Evolutionary conservation across 2,888 invertebrate genomes (phyloP).

Genomic region (Drosophila yooni): DNA sequence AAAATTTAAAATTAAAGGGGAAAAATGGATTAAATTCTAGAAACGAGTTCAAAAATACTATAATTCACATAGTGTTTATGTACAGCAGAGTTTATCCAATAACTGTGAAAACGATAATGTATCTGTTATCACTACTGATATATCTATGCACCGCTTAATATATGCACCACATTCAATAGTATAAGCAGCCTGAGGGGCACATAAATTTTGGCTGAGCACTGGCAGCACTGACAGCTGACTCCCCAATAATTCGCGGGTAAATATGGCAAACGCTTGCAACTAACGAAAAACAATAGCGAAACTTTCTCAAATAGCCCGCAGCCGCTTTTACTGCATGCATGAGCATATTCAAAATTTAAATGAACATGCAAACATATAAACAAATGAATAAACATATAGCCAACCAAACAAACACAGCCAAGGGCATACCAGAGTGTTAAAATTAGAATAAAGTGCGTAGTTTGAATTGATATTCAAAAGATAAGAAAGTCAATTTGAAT

Average conservation of each 20-base stretch:
- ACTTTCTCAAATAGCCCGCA: slow-evolving; percentile 64
- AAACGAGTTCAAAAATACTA: not conserved
- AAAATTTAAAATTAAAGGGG: not conserved
- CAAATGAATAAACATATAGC: slow-evolving; percentile 30
- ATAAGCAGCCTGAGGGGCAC: slow-evolving; percentile 50
- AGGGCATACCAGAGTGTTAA: not conserved
- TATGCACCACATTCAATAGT: slow-evolving; percentile 50
- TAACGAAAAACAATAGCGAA: slow-evolving; percentile 44
- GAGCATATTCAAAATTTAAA: slow-evolving; percentile 56
- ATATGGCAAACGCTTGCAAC: slow-evolving; percentile 49
- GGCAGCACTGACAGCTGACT: slow-evolving; percentile 34
- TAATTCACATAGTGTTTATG: not conserved
- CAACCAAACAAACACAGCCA: slow-evolving; percentile 35
- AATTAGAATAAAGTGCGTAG: not conserved
- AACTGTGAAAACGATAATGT: not conserved
- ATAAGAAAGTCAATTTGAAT: slow-evolving; percentile 8
- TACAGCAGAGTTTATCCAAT: not conserved
- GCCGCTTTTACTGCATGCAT: slow-evolving; percentile 42
- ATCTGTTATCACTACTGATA: not conserved
- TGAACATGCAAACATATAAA: slow-evolving; percentile 59
- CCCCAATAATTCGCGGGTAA: slow-evolving; percentile 32
- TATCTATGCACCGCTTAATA: slow-evolving; percentile 29
- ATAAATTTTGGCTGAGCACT: slow-evolving; percentile 39
- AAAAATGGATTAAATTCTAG: not conserved
- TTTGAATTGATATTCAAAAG: slow-evolving; percentile 29